Evolutionary conservation across 1,140 invertebrate genomes (phyloP).

Genomic region (Bombus picipes): DNA sequence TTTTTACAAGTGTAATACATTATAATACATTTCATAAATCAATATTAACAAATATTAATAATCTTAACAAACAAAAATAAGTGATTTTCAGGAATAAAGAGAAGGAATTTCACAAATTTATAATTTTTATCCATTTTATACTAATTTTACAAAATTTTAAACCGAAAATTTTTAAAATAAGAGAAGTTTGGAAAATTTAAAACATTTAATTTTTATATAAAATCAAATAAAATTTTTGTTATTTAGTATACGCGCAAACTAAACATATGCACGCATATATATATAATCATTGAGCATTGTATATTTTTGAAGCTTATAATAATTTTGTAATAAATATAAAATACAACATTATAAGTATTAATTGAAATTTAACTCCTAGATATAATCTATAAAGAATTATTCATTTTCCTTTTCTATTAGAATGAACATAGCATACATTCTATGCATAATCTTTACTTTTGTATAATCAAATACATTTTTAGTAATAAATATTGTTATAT

Average conservation of each 20-base stretch:
- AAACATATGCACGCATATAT: background rate
- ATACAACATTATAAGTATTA: background rate
- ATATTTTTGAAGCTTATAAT: slow-evolving; percentile 3
- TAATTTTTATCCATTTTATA: background rate
- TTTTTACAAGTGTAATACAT: background rate
- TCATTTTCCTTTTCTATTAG: background rate
- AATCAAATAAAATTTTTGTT: background rate
- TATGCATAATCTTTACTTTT: background rate
- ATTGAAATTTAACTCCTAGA: background rate
- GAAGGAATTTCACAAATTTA: slow-evolving; percentile 6
- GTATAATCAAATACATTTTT: background rate
- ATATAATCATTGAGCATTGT: background rate
- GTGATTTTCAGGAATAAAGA: background rate
- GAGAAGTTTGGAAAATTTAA: background rate
- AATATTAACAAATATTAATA: slow-evolving; percentile 6
- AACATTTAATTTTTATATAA: background rate
- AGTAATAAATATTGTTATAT: background rate
- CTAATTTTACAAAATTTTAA: background rate
- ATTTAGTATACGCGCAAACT: background rate
- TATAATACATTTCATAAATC: background rate
- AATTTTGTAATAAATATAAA: background rate
- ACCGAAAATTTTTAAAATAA: background rate
- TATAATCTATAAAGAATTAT: background rate
- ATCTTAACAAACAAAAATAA: background rate
- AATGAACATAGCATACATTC: background rate